Base-by-base conservation (phyloP, 1,140 invertebrate species). In the Tetraneura akinire region DNA sequence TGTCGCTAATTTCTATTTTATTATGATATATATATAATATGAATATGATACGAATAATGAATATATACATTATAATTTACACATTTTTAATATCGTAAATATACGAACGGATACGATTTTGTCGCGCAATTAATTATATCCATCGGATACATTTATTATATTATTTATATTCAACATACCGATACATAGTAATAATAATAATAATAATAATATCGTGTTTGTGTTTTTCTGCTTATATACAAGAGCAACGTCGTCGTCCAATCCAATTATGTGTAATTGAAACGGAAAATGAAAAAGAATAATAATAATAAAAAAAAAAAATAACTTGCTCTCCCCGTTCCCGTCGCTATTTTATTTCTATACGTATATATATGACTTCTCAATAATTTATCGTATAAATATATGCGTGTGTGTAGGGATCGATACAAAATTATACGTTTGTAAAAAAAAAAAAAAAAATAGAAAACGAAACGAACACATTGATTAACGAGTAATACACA, bases 261-360 rank as follows among this genome's bases (percentile, higher is more conserved):
- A 68, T 68, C 64, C 64, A 68, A 68, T 68, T 68, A 68, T 47
- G 42, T 68, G 64, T 68, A 68, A 68, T 68, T 47, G 64, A 68
- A 47, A 68, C 21, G 13, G 37, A 68, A 68, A 68, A 68, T 45
- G 13, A 68, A 53, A n/a, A 53, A n/a, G 32, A 37, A n/a, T n/a
- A n/a, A n/a, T n/a, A n/a, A n/a, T n/a, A n/a, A n/a, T n/a, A n/a
- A n/a, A n/a, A n/a, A n/a, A n/a, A n/a, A 66, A 68, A 68, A 66
- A 68, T 45, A 68, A 68, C 64, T 68, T n/a, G 64, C 37, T 68
- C 37, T 68, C 21, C 37, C 42, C 42, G 47, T 68, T 68, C 14
- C 62, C 62, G 62, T n/a, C n/a, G 37, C 37, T 45, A 16, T 68
- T 45, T 64, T 64, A 64, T 64, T 64, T 64, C 62, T 68, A 37